Evolutionary conservation across 1,140 invertebrate species (phyloP), one percentile per base, ranked within the genome.

Genomic region (Pseudomyrmex gracilis): DNA sequence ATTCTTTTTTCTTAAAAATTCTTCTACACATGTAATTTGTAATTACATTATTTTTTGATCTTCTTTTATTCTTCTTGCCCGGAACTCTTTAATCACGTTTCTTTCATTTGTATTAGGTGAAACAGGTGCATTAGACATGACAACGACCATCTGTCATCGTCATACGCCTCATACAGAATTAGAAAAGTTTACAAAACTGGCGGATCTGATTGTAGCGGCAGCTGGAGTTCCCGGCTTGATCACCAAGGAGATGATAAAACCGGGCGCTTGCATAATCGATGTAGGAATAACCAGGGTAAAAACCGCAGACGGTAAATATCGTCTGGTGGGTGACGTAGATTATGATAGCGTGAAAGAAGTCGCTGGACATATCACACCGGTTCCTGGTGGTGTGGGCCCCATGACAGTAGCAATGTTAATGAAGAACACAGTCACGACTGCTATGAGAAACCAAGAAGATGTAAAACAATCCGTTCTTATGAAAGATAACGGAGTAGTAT

Each of bases 401-500:
- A 97, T 98, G 97, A 98, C 98, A 5, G 97, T 98, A 0, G 96
- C 97, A 1, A 98, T 98, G 97, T 93, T 98, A 9, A 97, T 98
- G 96, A 96, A 95, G 76, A 98, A 98, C 90, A 98, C 98, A 0
- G 94, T 98, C 22, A 94, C 95, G 86, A 97, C 97, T 1, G 96
- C 97, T 55, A 85, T 85, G 45, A 78, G 45, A 8, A 88, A 85
- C 49, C 57, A 71, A 34, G 86, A 91, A 71, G 76, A 86, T 2
- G 47, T n/a, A 3, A 85, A 73, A n/a, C 51, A 61, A 0, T 70
- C 12, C 9, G 10, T 55, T 12, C 10, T 24, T 5, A 49, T 87
- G 10, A n/a, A 83, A 10, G 55, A 74, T n/a, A 49, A 3, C 57
- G 4, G 83, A 43, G 57, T 49, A 17, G 5, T 64, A 22, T 43